Base-by-base conservation (phyloP, 2,113 vertebrate genomes). In the Peromyscus leucopus region DNA sequence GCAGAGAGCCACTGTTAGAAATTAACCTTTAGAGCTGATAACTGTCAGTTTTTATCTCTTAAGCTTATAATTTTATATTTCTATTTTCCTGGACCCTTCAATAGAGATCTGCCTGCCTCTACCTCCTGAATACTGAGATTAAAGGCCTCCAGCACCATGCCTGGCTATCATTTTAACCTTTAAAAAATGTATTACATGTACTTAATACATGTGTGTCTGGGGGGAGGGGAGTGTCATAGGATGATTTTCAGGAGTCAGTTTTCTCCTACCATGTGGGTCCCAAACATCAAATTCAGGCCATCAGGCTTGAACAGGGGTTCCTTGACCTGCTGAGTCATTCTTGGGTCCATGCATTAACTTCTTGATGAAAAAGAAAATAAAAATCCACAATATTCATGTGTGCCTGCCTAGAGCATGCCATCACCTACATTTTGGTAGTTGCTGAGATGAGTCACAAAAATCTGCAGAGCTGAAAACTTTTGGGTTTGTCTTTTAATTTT, bases 401-500 rank as follows among this genome's bases (percentile, higher is more conserved):
- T 33, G 26, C 28, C 83, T 46, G n/a, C 63, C 83, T 65, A 19
- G 4, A 19, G 36, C n/a, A 84, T 61, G n/a, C 33, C 79, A 82
- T 13, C 79, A 61, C 36, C 19, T 48, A 57, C 48, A 55, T 69
- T 92, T 69, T 93, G 74, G 78, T 69, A 82, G 24, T 75, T 89
- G 59, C 69, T 83, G 75, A 80, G 57, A 80, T 46, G 31, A 42
- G 15, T 75, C 61, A 78, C 72, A 61, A 94, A 95, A 92, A 91
- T 84, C 13, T 65, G 6, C 28, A 75, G 57, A 94, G 78, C 94
- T 80, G 12, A 42, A 59, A 90, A 85, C 15, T 71, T 95, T 84
- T 55, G 33, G 11, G 31, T 93, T 79, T 93, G 55, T 26, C n/a
- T 93, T 91, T 93, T 75, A 15, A 83, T 83, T 90, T 93, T 74